phyloP scores from a whole-genome alignment of 2,888 invertebrate genomes.

The Ennomos fuscantarius region DNA sequence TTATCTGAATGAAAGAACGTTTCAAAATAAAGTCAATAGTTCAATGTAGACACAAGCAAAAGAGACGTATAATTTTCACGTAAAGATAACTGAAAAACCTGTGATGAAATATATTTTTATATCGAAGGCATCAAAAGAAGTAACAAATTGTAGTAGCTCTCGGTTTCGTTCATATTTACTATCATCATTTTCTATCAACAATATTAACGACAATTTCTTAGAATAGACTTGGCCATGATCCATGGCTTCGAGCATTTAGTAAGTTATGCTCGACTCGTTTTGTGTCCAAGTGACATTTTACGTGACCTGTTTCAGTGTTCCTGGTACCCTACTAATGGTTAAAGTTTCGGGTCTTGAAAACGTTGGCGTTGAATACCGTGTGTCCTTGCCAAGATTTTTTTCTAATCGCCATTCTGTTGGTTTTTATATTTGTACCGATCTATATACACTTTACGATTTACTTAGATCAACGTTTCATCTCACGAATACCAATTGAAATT shows the following conservation, averaged over 20 bases:
- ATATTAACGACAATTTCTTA: constrained; percentile 26
- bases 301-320: constrained; percentile 43
- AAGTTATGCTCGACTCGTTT: constrained; percentile 37
- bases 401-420: constrained; percentile 47
- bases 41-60: too few species aligned
- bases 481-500: constrained; percentile 13
- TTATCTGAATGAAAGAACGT: too few species aligned
- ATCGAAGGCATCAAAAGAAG: too few species aligned
- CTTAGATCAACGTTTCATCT: constrained; percentile 16
- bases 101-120: too few species aligned
- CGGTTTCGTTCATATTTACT: constrained; percentile 2
- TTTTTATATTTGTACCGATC: constrained; percentile 37
- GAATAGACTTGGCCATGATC: constrained; percentile 32
- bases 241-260: too few species aligned
- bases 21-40: too few species aligned
- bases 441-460: constrained; percentile 22
- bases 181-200: constrained; percentile 18
- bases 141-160: constrained; percentile 1
- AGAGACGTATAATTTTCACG: too few species aligned
- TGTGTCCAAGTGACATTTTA: constrained; percentile 46
- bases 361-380: constrained; percentile 48
- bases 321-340: constrained; percentile 52
- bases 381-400: constrained; percentile 53
- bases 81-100: too few species aligned
- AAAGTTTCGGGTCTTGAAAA: constrained; percentile 57